phyloP scores from a whole-genome alignment of 2,113 vertebrate genomes.

The Nansenia antarctica region DNA sequence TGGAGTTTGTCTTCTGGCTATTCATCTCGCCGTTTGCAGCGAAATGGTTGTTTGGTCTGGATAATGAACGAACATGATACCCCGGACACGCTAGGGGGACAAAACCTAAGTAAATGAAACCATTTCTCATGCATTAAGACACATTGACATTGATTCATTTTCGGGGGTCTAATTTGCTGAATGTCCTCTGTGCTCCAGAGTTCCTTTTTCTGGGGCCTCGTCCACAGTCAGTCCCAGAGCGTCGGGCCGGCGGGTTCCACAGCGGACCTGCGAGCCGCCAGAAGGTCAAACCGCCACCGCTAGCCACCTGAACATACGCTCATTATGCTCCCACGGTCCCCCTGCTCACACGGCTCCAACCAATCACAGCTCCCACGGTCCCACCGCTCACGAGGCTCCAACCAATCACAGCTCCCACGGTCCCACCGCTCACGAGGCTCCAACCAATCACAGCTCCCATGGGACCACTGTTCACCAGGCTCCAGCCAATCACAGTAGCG shows the following conservation, averaged over 20 bases:
- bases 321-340: conserved; percentile 40
- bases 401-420: conserved; percentile 50
- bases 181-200: not conserved
- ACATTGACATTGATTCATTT: not conserved
- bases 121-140: not conserved
- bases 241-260: conserved; percentile 11
- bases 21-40: not conserved
- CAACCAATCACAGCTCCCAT: too few relatives aligned
- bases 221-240: not conserved
- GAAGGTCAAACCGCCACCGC: conserved; percentile 60
- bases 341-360: conserved; percentile 1
- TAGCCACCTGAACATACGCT: conserved; percentile 58
- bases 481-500: not conserved
- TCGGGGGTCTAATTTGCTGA: not conserved
- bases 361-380: conserved; percentile 53
- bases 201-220: not conserved
- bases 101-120: not conserved
- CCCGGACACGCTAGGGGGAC: not conserved
- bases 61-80: not conserved
- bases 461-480: too few relatives aligned
- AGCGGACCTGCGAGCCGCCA: conserved; percentile 9
- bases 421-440: too few relatives aligned
- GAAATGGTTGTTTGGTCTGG: not conserved
- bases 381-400: conserved; percentile 7
- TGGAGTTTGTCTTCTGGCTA: not conserved